Evolutionary conservation across 2,888 invertebrate genomes (phyloP), one percentile per base, ranked within the genome.

Genomic region (Stomorhina lunata): DNA sequence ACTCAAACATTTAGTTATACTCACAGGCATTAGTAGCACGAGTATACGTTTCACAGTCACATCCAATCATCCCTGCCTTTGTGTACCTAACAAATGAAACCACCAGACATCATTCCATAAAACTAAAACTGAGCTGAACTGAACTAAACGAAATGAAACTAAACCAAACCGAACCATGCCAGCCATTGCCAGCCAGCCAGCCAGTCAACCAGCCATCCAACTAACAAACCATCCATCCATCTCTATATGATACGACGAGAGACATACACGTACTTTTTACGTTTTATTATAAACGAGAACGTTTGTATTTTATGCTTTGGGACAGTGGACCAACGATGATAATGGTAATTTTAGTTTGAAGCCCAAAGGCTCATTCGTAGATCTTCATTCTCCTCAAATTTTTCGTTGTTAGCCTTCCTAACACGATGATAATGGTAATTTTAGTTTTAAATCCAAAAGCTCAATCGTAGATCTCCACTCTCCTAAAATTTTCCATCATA

Each of bases 61-160:
- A 78, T 80, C 72, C 66, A 80, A 80, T 80, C 79, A 80, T 80
- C 79, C 79, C 79, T 66, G 66, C 63, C 45, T 65, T 79, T 79
- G 72, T 79, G 48, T 72, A 72, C 43, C 65, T 76, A 76, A 65
- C 80, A 76, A 75, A 76, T 80, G 61, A 80, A 68, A 61, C 66
- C 80, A 80, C 53, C 68, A 77, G 61, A 69, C 68, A 63, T 68
- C 73, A 53, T 68, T 69, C 72, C 81, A 20, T 66, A 59, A 2
- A 61, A 34, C 25, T 45, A 34, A 59, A 65, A 75, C 65, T n/a
- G 34, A 75, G 66, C 65, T 65, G 17, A 75, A 75, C n/a, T n/a
- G n/a, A n/a, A n/a, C n/a, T n/a, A n/a, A n/a, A n/a, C n/a, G n/a
- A 61, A 34, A 17, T 45, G 27, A 59, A 65, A 75, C 65, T n/a